Percentiles rank a stretch among this genome's conserved stretches.
phyloP scores from a whole-genome alignment of 2,888 invertebrate genomes.

The Rhagonycha lutea region DNA sequence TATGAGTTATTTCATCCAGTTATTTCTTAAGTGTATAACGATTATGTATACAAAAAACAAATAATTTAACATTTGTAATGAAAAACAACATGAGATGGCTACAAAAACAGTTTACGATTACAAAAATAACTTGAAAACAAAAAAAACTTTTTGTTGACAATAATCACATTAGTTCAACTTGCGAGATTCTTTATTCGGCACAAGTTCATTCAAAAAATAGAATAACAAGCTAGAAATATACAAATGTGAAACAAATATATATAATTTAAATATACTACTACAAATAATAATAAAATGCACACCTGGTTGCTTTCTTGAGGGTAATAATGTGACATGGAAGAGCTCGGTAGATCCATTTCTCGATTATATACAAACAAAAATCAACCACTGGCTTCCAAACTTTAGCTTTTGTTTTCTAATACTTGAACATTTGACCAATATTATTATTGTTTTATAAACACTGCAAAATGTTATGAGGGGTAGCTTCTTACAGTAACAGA shows the following conservation, averaged over 20 bases:
- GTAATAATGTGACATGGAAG: not conserved
- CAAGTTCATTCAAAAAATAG: not conserved
- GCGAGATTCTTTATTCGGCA: not conserved
- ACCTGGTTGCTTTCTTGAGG: not conserved
- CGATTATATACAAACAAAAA: not conserved
- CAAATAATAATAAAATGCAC: not conserved
- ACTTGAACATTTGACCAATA: slow-evolving; percentile 2
- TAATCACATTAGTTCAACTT: not conserved
- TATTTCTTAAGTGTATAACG: not conserved
- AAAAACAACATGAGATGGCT: not conserved
- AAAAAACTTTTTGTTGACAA: not conserved
- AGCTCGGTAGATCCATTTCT: not conserved
- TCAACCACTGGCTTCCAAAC: not conserved
- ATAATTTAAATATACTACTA: not conserved
- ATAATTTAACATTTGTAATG: not conserved
- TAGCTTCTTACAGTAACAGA: slow-evolving; percentile 14
- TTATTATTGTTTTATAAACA: slow-evolving; percentile 14
- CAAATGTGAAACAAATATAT: not conserved
- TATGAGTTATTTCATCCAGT: not conserved
- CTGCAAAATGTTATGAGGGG: slow-evolving; percentile 12
- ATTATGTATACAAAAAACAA: not conserved
- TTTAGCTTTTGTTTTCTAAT: not conserved
- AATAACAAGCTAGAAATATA: not conserved
- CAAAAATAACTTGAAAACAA: not conserved
- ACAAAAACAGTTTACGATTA: not conserved